A percentile compares a stretch with the other conserved stretches of the same genome.
Evolutionary conservation across 2,888 invertebrate species (phyloP).

Genomic region (Cotesia congregata): DNA sequence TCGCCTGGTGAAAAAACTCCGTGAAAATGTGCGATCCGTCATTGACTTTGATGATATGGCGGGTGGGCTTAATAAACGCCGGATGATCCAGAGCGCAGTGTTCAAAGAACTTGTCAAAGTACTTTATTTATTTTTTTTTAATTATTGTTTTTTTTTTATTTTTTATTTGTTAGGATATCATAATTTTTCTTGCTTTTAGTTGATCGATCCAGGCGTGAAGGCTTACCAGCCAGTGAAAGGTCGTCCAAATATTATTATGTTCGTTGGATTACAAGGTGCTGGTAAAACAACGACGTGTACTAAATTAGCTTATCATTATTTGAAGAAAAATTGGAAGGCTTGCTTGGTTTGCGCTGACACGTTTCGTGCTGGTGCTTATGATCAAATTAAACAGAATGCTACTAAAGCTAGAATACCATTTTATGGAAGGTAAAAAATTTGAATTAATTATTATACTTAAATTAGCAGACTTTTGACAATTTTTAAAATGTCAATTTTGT

Average conservation of each 20-base stretch:
- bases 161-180: no score
- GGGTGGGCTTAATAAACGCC: slow-evolving; percentile 95
- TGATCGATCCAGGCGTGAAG: slow-evolving; percentile 98
- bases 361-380: slow-evolving; percentile 99
- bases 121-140: slow-evolving; percentile 42
- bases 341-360: slow-evolving; percentile 99
- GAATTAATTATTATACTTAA: slow-evolving; percentile 14
- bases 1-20: slow-evolving; percentile 91
- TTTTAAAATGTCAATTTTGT: background rate
- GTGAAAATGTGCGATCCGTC: slow-evolving; percentile 97
- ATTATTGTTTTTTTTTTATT: background rate
- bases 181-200: slow-evolving; percentile 71
- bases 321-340: slow-evolving; percentile 99
- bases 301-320: slow-evolving; percentile 98
- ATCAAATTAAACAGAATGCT: slow-evolving; percentile 99
- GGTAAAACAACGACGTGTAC: slow-evolving; percentile 99
- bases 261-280: slow-evolving; percentile 98
- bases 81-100: slow-evolving; percentile 99
- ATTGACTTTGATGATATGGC: slow-evolving; percentile 99
- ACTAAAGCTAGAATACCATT: slow-evolving; percentile 99
- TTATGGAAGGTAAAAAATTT: slow-evolving; percentile 86
- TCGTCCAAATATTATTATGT: slow-evolving; percentile 97
- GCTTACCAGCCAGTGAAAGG: slow-evolving; percentile 97
- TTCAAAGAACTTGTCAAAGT: slow-evolving; percentile 98
- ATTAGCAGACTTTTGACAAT: background rate